These are phyloP conservation scores for Graphium colonna DNA, from an alignment of 2,888 invertebrate genomes.

Conservation along the genomic window DNA sequence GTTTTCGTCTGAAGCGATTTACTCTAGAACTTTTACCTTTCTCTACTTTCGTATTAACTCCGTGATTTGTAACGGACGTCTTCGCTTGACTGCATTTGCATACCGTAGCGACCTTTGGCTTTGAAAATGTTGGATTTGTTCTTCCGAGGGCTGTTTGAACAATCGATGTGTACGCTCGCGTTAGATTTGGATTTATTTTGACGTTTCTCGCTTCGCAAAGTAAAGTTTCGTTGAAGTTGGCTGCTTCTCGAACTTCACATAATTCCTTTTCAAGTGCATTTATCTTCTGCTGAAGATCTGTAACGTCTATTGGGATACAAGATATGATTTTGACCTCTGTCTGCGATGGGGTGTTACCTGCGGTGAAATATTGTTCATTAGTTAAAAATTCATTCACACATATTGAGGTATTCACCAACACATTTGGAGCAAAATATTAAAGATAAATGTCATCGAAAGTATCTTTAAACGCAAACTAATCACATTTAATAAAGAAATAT, in stretches of 20 bases:
- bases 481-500: too few species aligned
- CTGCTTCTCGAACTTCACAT: slow-evolving; percentile 31
- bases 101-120: background rate
- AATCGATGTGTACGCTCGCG: slow-evolving; percentile 5
- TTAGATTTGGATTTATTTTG: slow-evolving; percentile 2
- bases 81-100: slow-evolving; percentile 13
- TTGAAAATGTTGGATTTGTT: slow-evolving; percentile 3
- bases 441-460: too few species aligned
- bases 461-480: too few species aligned
- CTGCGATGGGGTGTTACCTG: slow-evolving; percentile 66
- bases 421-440: too few species aligned
- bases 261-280: slow-evolving; percentile 52
- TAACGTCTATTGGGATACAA: slow-evolving; percentile 71
- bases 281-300: slow-evolving; percentile 66
- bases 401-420: too few species aligned
- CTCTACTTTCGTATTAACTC: slow-evolving; percentile 10
- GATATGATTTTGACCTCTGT: slow-evolving; percentile 74
- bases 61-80: slow-evolving; percentile 7
- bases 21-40: background rate
- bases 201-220: background rate
- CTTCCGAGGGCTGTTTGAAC: slow-evolving; percentile 16
- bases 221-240: background rate
- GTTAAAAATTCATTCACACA: too few species aligned
- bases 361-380: too few species aligned
- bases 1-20: slow-evolving; percentile 6